Conservation (phyloP, 37 sponge, comb jelly and placozoan genomes). For the Chondrilla cf. caribensis region DNA sequence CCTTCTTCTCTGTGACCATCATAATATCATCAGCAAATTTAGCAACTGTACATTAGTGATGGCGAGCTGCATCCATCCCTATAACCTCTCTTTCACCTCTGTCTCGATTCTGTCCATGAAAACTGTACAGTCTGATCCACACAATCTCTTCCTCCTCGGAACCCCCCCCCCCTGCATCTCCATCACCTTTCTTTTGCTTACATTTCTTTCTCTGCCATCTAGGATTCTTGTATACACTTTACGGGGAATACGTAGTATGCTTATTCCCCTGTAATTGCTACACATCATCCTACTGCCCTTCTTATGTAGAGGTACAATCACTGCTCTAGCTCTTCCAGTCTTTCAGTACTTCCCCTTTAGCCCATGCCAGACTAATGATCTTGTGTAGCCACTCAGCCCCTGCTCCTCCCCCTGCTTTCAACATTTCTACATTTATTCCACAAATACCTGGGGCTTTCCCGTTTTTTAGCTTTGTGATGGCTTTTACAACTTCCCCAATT, state of each 20-base stretch:
- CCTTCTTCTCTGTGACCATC: background rate
- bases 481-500: background rate
- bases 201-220: background rate
- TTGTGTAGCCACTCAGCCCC: background rate
- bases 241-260: background rate
- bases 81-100: constrained; percentile 14
- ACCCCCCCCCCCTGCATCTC: constrained; percentile 15
- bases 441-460: background rate
- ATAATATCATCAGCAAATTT: constrained; percentile 1
- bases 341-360: background rate
- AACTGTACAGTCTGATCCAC: background rate
- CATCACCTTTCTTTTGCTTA: constrained; percentile 1
- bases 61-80: constrained; percentile 1
- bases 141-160: background rate
- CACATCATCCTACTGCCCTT: constrained; percentile 4
- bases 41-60: background rate
- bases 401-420: background rate
- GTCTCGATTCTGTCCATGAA: constrained; percentile 8
- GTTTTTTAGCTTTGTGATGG: background rate
- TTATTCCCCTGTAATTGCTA: background rate
- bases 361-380: background rate
- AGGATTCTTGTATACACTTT: constrained; percentile 8
- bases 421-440: constrained; percentile 6
- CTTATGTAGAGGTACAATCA: background rate
- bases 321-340: constrained; percentile 15